Percentiles rank a stretch among this genome's conserved stretches.
These are phyloP conservation scores for Steromphala cineraria DNA, from an alignment of 2,888 invertebrate genomes.

Conservation along the genomic window DNA sequence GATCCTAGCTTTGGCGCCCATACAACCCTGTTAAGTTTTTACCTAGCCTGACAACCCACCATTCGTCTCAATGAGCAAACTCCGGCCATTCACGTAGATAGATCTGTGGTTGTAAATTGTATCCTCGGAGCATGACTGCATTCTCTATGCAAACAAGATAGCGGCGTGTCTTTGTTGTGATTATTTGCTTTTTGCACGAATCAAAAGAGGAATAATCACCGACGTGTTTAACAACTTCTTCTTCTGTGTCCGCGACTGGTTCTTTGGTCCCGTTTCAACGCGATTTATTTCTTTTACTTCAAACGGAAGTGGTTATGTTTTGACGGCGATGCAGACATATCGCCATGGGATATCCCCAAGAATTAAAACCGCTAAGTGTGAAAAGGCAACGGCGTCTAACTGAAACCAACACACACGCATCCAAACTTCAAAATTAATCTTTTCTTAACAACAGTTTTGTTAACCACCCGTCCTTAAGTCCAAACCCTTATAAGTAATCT, in stretches of 20 bases:
- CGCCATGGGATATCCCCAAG: too few relatives aligned
- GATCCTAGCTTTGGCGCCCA: not conserved
- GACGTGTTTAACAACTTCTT: not conserved
- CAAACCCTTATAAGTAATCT: too few relatives aligned
- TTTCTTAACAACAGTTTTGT: too few relatives aligned
- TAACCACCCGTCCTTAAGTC: too few relatives aligned
- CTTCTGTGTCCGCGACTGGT: not conserved
- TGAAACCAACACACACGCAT: too few relatives aligned
- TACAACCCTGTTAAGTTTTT: slow-evolving; percentile 3
- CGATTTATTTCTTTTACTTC: not conserved
- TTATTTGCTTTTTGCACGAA: not conserved
- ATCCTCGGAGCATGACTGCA: not conserved
- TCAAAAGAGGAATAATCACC: not conserved
- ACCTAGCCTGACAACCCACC: not conserved
- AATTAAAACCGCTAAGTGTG: too few relatives aligned
- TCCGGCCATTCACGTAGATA: not conserved
- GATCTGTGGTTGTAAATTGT: not conserved
- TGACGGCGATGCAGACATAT: not conserved
- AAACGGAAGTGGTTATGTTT: slow-evolving; percentile 2
- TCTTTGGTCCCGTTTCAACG: not conserved
- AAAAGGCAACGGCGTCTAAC: too few relatives aligned
- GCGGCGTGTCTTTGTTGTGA: not conserved
- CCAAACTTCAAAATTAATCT: too few relatives aligned
- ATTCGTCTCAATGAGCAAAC: not conserved
- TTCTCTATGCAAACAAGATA: not conserved